A percentile compares a stretch with the other conserved stretches of the same genome.
phyloP scores from a whole-genome alignment of 2,888 invertebrate genomes.

The Eupsilia transversa region DNA sequence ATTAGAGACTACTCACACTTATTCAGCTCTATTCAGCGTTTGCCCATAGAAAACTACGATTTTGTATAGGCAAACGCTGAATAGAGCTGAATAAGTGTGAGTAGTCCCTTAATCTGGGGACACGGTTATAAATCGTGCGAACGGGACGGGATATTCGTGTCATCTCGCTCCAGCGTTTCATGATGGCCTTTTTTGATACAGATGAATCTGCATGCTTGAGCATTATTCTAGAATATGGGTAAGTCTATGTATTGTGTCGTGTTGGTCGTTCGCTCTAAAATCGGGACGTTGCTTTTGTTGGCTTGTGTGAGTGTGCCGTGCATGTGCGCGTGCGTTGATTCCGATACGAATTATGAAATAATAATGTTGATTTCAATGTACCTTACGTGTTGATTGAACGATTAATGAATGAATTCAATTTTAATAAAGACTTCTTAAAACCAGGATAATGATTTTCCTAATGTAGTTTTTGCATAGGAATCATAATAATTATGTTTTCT shows the following conservation, averaged over 20 bases:
- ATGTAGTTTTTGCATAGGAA: not conserved
- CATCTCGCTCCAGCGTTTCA: not conserved
- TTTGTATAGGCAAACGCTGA: no score
- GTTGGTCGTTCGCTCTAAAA: conserved; percentile 2
- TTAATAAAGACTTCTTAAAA: not conserved
- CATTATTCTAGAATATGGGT: not conserved
- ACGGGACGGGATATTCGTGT: not conserved
- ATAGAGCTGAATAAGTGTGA: no score
- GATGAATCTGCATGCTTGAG: not conserved
- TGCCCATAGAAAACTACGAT: no score
- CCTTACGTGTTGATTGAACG: no score
- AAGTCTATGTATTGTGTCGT: conserved; percentile 12
- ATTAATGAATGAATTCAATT: not conserved
- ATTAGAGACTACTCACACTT: no score
- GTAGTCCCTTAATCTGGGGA: no score
- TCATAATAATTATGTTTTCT: not conserved
- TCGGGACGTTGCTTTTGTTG: conserved; percentile 33
- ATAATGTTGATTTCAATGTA: not conserved
- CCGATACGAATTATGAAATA: conserved; percentile 22
- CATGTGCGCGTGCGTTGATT: conserved; percentile 34
- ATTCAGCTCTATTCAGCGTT: no score
- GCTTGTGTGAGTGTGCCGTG: conserved; percentile 48
- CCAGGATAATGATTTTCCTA: not conserved
- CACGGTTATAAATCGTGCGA: not conserved
- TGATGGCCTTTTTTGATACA: not conserved